These are phyloP conservation scores for Pipa parva DNA, from an alignment of 2,113 vertebrate species.

Conservation along the genomic window DNA sequence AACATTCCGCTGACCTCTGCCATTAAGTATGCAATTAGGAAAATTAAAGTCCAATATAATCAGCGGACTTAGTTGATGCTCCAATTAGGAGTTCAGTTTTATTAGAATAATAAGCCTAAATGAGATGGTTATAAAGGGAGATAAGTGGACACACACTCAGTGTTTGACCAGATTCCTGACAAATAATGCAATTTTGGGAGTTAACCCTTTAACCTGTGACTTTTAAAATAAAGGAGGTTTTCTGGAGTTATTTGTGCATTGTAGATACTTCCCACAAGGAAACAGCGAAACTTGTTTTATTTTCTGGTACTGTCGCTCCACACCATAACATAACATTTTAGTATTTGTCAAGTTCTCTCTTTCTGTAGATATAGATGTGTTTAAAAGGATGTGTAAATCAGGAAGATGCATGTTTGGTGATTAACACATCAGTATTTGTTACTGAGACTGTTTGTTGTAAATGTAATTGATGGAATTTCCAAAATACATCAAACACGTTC, in stretches of 20 bases:
- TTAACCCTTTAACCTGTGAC: slow-evolving; percentile 37
- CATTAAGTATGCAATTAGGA: slow-evolving; percentile 41
- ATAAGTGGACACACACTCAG: slow-evolving; percentile 38
- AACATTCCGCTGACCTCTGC: slow-evolving; percentile 29
- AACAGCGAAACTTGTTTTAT: not conserved
- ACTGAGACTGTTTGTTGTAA: too few relatives aligned
- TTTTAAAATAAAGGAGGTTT: not conserved
- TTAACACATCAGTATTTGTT: too few relatives aligned
- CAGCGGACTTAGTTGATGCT: slow-evolving; percentile 30
- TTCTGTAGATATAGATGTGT: too few relatives aligned
- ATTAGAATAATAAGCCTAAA: slow-evolving; percentile 40
- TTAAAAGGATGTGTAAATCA: too few relatives aligned
- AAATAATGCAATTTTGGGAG: slow-evolving; percentile 37
- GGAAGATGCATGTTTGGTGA: too few relatives aligned
- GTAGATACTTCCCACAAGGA: not conserved
- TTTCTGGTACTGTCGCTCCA: not conserved
- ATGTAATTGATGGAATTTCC: too few relatives aligned
- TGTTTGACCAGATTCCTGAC: slow-evolving; percentile 38
- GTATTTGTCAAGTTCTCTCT: too few relatives aligned
- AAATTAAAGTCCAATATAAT: slow-evolving; percentile 45
- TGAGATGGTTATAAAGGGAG: slow-evolving; percentile 32
- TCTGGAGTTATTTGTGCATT: not conserved
- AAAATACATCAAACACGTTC: too few relatives aligned
- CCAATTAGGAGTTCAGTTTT: slow-evolving; percentile 40
- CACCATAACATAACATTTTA: not conserved